A percentile compares a stretch with the other conserved stretches of the same genome.
These are phyloP conservation scores for Indicator maculatus DNA, from an alignment of 2,113 vertebrate species.

Conservation along the genomic window DNA sequence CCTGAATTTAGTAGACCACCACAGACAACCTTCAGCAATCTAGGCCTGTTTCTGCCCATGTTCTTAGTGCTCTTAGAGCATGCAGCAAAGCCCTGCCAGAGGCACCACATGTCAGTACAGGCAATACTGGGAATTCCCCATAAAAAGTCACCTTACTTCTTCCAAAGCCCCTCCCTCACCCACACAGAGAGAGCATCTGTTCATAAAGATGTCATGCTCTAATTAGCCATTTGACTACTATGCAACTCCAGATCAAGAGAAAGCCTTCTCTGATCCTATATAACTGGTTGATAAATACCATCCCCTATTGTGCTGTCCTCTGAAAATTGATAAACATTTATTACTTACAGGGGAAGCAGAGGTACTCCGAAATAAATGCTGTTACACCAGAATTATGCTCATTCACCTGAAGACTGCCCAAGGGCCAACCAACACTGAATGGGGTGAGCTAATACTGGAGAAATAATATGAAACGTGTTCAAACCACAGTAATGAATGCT, in stretches of 20 bases:
- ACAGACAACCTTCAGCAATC: background rate
- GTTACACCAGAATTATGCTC: background rate
- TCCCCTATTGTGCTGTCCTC: background rate
- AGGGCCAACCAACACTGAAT: rapidly evolving
- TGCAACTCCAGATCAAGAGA: background rate
- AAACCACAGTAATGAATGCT: background rate
- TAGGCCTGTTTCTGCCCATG: background rate
- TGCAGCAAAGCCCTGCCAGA: background rate
- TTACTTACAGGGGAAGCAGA: background rate
- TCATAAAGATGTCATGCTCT: background rate
- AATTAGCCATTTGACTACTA: background rate
- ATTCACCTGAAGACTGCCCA: background rate
- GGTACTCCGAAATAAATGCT: background rate
- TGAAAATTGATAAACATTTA: background rate
- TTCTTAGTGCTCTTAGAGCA: background rate
- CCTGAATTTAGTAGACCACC: background rate
- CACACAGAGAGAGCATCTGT: background rate
- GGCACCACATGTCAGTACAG: background rate
- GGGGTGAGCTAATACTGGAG: background rate
- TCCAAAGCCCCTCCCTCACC: background rate
- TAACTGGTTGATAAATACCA: background rate
- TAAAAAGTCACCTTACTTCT: background rate
- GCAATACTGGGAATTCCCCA: background rate
- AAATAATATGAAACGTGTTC: background rate
- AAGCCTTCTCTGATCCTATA: background rate